Evolutionary conservation across 2,797 vertebrate species (phyloP), one percentile per base, ranked within the genome.

Genomic region (Falco naumanni): DNA sequence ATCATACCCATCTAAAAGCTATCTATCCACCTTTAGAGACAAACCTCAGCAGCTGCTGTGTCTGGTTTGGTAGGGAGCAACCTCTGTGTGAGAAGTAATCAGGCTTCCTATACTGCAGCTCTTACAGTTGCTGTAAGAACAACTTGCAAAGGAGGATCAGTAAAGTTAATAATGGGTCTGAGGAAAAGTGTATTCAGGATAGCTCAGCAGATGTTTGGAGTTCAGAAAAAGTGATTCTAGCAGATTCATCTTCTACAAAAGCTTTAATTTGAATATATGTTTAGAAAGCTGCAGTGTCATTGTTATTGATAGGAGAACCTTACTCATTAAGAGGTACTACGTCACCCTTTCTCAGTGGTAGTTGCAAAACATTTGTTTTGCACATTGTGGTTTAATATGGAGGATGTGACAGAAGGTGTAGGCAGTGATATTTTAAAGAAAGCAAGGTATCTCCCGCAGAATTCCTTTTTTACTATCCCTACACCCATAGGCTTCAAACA

Each of bases 231-330:
- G 54, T 57, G 24, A 57, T 60, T 91, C 11, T 65, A 75, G 60
- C n/a, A 70, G 48, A 93, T 85, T 47, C 78, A 68, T 53, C 28
- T 74, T 19, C 84, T 72, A 34, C 41, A 34, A 82, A 96, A 91
- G 24, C 90, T 84, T 94, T 89, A 85, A 94, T 93, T 89, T 95
- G 34, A 90, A 70, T 54, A 53, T 61, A 75, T 75, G 89, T 94
- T 94, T 97, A 95, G 89, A 95, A 83, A 31, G 28, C 10, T 50
- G 82, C 18, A 80, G 29, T 68, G 77, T 76, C 61, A 16, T 53
- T 85, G 28, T 75, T 95, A 83, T 16, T 86, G 75, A 51, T 77
- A 86, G n/a, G 13, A 93, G 22, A 77, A 86, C 41, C 48, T 95
- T 91, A 75, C 56, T 93, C 60, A 51, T 0, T 47, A 69, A 95